These are phyloP conservation scores for Sinocyclocheilus anshuiensis DNA, from an alignment of 2,113 vertebrate genomes.

Conservation along the genomic window DNA sequence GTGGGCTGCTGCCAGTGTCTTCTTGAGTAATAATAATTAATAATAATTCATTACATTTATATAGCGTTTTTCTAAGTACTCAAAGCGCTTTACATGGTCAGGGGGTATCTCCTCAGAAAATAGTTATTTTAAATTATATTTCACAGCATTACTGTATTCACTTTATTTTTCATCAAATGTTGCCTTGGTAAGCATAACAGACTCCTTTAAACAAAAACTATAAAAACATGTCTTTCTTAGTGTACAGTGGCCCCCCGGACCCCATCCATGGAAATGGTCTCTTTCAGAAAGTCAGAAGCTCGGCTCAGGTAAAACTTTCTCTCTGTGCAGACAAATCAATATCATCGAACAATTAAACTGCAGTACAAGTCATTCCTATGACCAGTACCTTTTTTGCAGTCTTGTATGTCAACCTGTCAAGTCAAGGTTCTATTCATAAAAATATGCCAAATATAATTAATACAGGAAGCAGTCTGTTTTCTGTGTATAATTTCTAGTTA, in stretches of 20 bases:
- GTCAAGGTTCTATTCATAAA: not conserved
- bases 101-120: no score
- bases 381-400: not conserved
- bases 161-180: not conserved
- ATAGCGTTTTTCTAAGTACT: no score
- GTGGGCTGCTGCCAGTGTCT: slow-evolving; percentile 88
- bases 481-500: not conserved
- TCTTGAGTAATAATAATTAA: no score
- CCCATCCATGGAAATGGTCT: slow-evolving; percentile 88
- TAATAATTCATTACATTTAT: no score
- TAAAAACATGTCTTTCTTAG: slow-evolving; percentile 63
- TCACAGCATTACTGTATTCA: not conserved
- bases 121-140: not conserved
- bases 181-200: not conserved
- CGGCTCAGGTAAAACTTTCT: slow-evolving; percentile 80
- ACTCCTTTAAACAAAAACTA: not conserved
- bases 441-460: not conserved
- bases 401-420: no score
- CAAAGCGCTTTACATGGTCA: no score
- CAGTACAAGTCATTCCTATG: not conserved
- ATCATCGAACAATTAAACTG: not conserved
- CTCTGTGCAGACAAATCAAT: not conserved
- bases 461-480: not conserved
- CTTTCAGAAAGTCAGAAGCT: slow-evolving; percentile 87
- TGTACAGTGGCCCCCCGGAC: slow-evolving; percentile 86